phyloP scores from a whole-genome alignment of 1,140 invertebrate genomes.

The Drosophila leontia region DNA sequence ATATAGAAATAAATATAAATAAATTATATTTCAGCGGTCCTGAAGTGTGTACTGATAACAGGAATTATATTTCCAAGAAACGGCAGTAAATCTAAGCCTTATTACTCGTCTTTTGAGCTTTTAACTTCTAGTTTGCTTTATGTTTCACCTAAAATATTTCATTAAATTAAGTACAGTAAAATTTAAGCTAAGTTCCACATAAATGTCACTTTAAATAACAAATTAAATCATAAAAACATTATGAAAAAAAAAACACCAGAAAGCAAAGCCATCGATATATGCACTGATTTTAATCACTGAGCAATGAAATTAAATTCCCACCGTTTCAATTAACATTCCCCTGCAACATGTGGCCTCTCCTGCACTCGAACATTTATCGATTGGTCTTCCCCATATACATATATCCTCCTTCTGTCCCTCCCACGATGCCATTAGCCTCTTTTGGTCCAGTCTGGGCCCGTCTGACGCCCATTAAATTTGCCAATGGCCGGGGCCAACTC shows the following conservation, averaged over 20 bases:
- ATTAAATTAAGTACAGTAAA: neutral
- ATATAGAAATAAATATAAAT: neutral
- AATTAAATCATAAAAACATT: neutral
- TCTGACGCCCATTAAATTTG: constrained; percentile 67
- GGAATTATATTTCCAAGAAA: neutral
- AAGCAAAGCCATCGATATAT: neutral
- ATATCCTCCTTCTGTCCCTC: neutral
- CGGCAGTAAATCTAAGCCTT: neutral
- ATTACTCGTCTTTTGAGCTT: neutral
- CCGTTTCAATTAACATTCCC: constrained; percentile 31
- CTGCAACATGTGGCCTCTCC: constrained; percentile 37
- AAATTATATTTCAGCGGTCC: neutral
- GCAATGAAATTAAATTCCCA: constrained; percentile 11
- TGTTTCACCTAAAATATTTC: no score
- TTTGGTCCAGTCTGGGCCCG: constrained; percentile 16
- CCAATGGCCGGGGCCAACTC: constrained; percentile 30
- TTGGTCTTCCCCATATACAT: neutral
- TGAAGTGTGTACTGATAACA: neutral
- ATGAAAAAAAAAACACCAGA: neutral
- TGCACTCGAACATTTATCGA: constrained; percentile 34
- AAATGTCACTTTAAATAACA: neutral
- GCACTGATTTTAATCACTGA: constrained; percentile 25
- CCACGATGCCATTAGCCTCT: neutral
- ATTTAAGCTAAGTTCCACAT: neutral
- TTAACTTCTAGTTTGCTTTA: neutral